phyloP scores from a whole-genome alignment of 1,140 invertebrate species.

The Listronotus oregonensis region DNA sequence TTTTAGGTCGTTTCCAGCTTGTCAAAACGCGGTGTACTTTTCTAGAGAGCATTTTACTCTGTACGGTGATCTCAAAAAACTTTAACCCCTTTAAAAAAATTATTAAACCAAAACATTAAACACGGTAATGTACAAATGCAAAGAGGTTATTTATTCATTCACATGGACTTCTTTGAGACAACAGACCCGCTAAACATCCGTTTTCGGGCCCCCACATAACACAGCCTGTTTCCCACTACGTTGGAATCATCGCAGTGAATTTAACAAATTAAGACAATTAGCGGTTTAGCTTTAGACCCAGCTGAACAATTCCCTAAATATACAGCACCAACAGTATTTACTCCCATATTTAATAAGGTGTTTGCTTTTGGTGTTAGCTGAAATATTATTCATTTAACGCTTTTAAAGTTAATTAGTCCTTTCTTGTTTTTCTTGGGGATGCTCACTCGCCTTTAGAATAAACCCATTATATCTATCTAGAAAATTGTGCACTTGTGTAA shows the following conservation, averaged over 20 bases:
- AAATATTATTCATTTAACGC: conserved; percentile 34
- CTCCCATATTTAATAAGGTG: conserved; percentile 28
- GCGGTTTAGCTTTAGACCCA: conserved; percentile 32
- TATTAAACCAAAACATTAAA: no score
- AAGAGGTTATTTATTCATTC: conserved; percentile 15
- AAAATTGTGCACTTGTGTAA: no score
- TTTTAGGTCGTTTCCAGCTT: no score
- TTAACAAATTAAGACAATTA: conserved; percentile 38
- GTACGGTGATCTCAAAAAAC: no score
- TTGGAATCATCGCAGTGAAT: conserved; percentile 19
- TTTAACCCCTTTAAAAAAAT: no score
- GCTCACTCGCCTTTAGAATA: no score
- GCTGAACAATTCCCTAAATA: conserved; percentile 31
- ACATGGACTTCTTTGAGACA: conserved; percentile 2
- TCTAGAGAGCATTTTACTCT: no score
- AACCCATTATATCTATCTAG: no score
- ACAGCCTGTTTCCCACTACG: conserved; percentile 18
- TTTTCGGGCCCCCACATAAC: conserved; percentile 26
- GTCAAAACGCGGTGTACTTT: no score
- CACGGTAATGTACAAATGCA: no score
- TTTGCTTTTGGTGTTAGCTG: conserved; percentile 26
- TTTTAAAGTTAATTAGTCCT: conserved; percentile 21
- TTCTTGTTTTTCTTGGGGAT: conserved; percentile 12
- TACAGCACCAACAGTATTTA: conserved; percentile 33
- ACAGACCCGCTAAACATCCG: conserved; percentile 22